Base-by-base conservation (phyloP, 2,797 vertebrate species). In the Myotis pilosus region DNA sequence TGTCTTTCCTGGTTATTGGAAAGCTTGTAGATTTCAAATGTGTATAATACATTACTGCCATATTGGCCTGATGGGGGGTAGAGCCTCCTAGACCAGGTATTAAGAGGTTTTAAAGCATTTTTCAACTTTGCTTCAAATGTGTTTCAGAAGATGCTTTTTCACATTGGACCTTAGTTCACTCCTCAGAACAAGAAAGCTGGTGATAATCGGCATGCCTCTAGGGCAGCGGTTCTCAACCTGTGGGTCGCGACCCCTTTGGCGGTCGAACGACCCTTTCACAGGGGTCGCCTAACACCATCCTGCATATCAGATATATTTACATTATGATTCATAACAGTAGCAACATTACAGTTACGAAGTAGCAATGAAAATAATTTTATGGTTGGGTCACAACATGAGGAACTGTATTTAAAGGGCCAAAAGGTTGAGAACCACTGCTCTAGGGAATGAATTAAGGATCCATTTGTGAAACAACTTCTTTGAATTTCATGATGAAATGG, bases 401-500 rank as follows among this genome's bases (percentile, higher is more conserved):
- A 44, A 44, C 44, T 44, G 44, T 44, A 44, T 44, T 44, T 44
- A 44, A 44, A 44, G 44, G 44, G 44, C 44, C 44, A 44, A 10
- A 44, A 44, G 44, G 44, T 44, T 44, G 44, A 44, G 44, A 44
- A 44, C 44, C 44, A 44, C 44, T 44, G 44, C 41, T 94, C 74
- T 68, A 72, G 71, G 81, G 86, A 95, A 83, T 51, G 17, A 85
- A 85, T 74, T 84, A 74, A 71, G 60, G 82, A 78, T 75, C 80
- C 90, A 78, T 91, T 90, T 66, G 64, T 78, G 87, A 83, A 92
- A 36, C 17, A 28, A 76, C 23, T 71, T 74, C 83, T 94, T 91
- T 62, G 81, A 68, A 74, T 95, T 85, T 95, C 60, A 64, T 84
- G n/a, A 79, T 57, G 79, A 93, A 94, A 79, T 13, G 72, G n/a